These are phyloP conservation scores for Iphiclides podalirius DNA, from an alignment of 2,888 invertebrate species.

Conservation along the genomic window DNA sequence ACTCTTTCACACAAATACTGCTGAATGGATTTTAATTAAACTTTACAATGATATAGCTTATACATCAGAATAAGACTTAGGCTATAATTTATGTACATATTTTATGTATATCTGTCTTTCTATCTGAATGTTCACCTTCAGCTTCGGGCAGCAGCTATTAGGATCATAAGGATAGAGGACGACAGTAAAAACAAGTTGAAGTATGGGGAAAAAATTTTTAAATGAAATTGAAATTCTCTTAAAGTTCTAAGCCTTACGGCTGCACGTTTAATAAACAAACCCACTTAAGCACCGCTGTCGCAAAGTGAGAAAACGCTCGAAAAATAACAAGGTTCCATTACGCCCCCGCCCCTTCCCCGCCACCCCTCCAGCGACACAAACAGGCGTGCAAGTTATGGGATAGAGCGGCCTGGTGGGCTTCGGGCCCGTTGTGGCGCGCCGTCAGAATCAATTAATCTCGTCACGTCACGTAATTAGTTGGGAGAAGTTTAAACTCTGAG, in stretches of 20 bases:
- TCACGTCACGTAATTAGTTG: constrained; percentile 59
- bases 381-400: constrained; percentile 17
- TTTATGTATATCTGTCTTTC: no score
- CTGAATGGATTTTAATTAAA: no score
- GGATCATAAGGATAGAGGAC: no score
- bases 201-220: neutral
- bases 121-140: no score
- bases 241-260: no score
- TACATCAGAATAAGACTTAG: no score
- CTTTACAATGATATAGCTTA: no score
- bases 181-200: no score
- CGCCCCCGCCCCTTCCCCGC: neutral
- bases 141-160: no score
- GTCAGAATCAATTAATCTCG: constrained; percentile 58
- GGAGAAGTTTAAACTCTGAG: constrained; percentile 44
- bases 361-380: constrained; percentile 5
- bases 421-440: constrained; percentile 36
- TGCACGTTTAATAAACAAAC: neutral
- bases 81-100: no score
- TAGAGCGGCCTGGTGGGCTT: constrained; percentile 24
- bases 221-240: no score
- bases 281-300: neutral
- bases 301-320: neutral
- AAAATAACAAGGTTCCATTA: constrained; percentile 6
- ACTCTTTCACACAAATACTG: no score